Evolutionary conservation across 2,113 vertebrate species (phyloP).

Genomic region (Nannospalax galili): DNA sequence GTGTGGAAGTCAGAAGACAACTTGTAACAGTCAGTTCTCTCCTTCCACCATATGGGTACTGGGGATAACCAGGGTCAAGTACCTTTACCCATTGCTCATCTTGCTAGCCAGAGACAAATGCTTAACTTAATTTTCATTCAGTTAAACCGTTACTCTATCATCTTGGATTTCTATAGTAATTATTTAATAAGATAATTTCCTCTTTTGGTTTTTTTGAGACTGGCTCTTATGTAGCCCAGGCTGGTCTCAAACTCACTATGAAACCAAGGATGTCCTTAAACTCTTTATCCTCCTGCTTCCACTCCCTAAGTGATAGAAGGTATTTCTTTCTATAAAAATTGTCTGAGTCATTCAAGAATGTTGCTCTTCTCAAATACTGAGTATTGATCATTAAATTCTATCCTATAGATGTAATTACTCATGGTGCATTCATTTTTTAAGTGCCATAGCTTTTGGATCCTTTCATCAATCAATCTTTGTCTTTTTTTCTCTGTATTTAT

Average conservation of each 20-base stretch:
- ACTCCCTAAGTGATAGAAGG: neutral
- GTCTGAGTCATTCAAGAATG: constrained; percentile 2
- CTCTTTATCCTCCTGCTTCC: neutral
- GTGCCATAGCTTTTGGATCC: neutral
- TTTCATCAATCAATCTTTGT: neutral
- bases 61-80: too few relatives aligned
- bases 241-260: neutral
- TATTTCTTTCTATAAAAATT: neutral
- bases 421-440: neutral
- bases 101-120: neutral
- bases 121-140: neutral
- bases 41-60: neutral
- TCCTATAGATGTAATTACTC: neutral
- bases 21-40: too few relatives aligned
- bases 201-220: neutral
- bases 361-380: neutral
- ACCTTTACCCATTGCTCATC: neutral
- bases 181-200: neutral
- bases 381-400: neutral
- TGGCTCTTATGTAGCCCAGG: neutral
- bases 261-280: neutral
- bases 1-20: neutral
- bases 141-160: neutral
- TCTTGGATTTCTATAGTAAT: neutral
- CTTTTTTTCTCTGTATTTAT: neutral